Evolutionary conservation across 2,113 vertebrate genomes (phyloP), one percentile per base, ranked within the genome.

Genomic region (Capreolus pygargus): DNA sequence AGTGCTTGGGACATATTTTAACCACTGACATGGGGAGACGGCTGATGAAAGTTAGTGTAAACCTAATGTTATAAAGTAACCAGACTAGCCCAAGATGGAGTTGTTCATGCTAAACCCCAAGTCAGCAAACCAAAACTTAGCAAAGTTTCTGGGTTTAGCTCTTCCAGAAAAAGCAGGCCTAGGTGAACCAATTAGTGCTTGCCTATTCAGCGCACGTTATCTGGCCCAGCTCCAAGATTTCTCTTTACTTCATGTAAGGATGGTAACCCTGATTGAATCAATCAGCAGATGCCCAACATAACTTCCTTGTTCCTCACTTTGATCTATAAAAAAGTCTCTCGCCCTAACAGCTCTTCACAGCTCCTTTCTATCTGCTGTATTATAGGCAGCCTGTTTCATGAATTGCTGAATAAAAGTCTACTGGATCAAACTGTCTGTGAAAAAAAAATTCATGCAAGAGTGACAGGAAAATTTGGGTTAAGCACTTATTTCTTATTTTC

Each of bases 401-500:
- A 85, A 85, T 21, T 54, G 25, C 30, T 58, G 15, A 86, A 58
- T 28, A 86, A 93, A 78, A 86, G 16, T 57, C 54, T 50, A 30
- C 16, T 60, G 33, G 11, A 39, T 76, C 54, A 93, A 60, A 78
- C 19, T 45, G 11, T 43, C 1, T 25, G 33, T 52, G 21, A 19
- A 52, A 81, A 81, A 81, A 81, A 33, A 52, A 1, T 86, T 61
- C 76, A 54, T 79, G 21, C 17, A 94, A 16, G 27, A 91, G 7
- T 83, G 39, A 79, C 30, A 61, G 19, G 33, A 54, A 81, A 76
- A 89, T 33, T 45, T 45, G 21, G 27, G 11, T 74, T 96, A 93
- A 57, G 47, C 45, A 83, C 45, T 88, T 92, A 47, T 57, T 93
- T 95, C n/a, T 91, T 43, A 70, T 45, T 94, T 96, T 86, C 28